Conservation (phyloP, 2,888 invertebrate species). For the Archaeoteleia sp. region DNA sequence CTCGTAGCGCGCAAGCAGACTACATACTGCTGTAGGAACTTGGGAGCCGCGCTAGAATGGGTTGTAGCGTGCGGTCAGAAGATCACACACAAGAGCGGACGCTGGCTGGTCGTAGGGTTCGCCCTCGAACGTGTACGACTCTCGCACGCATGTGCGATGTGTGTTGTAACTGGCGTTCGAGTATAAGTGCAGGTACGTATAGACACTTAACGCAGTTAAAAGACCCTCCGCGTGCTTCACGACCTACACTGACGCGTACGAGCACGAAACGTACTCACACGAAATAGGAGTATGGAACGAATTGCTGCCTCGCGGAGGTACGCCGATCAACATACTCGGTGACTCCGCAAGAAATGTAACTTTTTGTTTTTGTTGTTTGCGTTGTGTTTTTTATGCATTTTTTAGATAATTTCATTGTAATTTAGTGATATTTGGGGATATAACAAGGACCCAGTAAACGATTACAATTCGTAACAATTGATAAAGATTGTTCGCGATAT, state of each 20-base stretch:
- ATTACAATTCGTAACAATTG: no score
- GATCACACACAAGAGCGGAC: constrained; percentile 46
- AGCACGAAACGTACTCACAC: constrained; percentile 18
- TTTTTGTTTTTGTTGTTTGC: no score
- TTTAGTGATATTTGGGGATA: no score
- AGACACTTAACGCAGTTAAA: constrained; percentile 66
- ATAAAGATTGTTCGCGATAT: no score
- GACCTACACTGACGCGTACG: constrained; percentile 24
- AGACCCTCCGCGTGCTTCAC: constrained; percentile 58
- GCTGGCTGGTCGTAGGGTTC: constrained; percentile 49
- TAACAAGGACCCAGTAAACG: no score
- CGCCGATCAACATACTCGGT: neutral
- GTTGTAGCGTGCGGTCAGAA: constrained; percentile 39
- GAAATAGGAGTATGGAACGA: constrained; percentile 10
- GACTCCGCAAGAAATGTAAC: neutral
- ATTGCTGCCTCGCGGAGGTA: constrained; percentile 16
- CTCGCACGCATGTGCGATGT: constrained; percentile 26
- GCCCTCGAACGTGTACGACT: constrained; percentile 40
- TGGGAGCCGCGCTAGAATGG: constrained; percentile 25
- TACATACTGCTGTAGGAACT: constrained; percentile 42
- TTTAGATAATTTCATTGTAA: no score
- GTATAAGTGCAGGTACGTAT: constrained; percentile 54
- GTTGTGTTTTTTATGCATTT: no score
- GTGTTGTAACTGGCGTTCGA: constrained; percentile 20
- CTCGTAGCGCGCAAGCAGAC: constrained; percentile 45